Evolutionary conservation across 2,797 vertebrate species (phyloP), one percentile per base, ranked within the genome.

Genomic region (Psittacula derbiana): DNA sequence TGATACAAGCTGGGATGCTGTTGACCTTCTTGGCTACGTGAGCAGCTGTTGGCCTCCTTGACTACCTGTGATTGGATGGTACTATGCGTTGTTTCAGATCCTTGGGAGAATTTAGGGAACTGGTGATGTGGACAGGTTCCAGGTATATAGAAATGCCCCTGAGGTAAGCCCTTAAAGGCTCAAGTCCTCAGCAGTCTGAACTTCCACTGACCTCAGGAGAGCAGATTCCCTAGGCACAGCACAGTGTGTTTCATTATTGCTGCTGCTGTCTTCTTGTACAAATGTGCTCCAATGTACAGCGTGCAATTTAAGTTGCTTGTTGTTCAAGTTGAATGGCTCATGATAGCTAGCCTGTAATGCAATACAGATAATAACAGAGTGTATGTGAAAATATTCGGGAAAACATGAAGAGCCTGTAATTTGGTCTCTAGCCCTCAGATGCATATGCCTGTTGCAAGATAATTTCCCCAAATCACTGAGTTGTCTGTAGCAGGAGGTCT

Each of bases 351-450:
- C 57, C 70, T 86, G 27, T 73, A 94, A 86, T 52, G 83, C 91
- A 96, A 86, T 85, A 90, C 6, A 91, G 82, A 64, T 93, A 96
- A 97, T 97, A 91, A 97, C 84, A 96, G 74, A 95, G 76, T 18
- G 0, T 16, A 70, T 30, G 62, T 81, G 43, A 93, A 92, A 92
- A 88, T 88, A 90, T 72, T 91, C 86, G 62, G 85, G 70, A 70
- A 94, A 93, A 84, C 87, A 92, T 62, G 24, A 83, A 27, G 43
- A 93, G 66, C 62, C 92, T 96, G 70, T 95, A 96, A 94, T 96
- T 97, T 96, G 43, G 53, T 90, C 50, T 88, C 40, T 73, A 84
- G 62, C n/a, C 64, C 58, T 93, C 62, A 86, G 66, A 92, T 66
- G 18, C 24, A 24, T 38, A n/a, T 50, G 53, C 36, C 46, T 94